Conservation (phyloP, 2,797 vertebrate genomes). For the Denticeps clupeoides region DNA sequence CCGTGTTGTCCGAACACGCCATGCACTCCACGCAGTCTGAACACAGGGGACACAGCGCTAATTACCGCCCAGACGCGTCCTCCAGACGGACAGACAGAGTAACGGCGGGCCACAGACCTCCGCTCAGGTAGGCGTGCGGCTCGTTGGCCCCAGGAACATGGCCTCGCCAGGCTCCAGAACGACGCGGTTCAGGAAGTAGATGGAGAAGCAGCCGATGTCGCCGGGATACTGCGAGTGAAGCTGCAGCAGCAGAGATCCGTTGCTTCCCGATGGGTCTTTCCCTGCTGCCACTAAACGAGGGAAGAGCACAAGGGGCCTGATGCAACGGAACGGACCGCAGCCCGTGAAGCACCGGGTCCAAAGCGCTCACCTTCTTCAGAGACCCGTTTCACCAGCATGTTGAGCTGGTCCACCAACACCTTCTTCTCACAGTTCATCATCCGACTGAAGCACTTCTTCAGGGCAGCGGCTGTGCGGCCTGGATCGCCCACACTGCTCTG, state of each 20-base stretch:
- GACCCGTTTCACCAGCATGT: constrained; percentile 81
- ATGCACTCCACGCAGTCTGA: constrained; percentile 93
- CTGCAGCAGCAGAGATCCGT: constrained; percentile 71
- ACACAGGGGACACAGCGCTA: not conserved
- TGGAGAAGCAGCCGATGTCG: constrained; percentile 92
- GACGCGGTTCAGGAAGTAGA: constrained; percentile 87
- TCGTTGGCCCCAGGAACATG: constrained; percentile 91
- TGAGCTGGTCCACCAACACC: constrained; percentile 78
- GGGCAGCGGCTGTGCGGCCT: constrained; percentile 47
- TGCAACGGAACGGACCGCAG: no score
- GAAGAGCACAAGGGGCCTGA: no score
- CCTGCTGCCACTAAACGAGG: constrained; percentile 57
- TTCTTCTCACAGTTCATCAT: constrained; percentile 95
- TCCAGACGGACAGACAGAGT: not conserved
- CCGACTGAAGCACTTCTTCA: constrained; percentile 81
- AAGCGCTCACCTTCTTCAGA: constrained; percentile 82
- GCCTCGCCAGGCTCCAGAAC: constrained; percentile 80
- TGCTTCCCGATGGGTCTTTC: constrained; percentile 63
- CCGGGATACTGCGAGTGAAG: constrained; percentile 89
- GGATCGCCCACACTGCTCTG: constrained; percentile 48
- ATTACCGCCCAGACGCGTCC: not conserved
- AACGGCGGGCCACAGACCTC: constrained; percentile 75
- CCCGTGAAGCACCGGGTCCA: no score
- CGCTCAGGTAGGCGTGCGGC: constrained; percentile 88
- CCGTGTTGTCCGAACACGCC: constrained; percentile 96